Evolutionary conservation across 2,888 invertebrate genomes (phyloP).

Genomic region (Callyntrura sp.): DNA sequence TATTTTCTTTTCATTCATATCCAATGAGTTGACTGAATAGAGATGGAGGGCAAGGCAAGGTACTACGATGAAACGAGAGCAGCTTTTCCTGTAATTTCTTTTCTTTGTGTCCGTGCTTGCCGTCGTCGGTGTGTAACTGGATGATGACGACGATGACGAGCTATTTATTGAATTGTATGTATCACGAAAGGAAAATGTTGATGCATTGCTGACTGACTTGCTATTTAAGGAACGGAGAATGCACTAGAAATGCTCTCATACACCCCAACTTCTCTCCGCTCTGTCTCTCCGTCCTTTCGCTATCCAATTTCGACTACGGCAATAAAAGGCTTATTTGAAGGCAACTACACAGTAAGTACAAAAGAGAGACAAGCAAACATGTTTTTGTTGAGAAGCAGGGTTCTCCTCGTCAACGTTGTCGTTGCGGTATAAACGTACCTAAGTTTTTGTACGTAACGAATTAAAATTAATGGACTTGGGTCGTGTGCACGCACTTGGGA

Average conservation of each 20-base stretch:
- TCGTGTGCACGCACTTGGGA: slow-evolving; percentile 80
- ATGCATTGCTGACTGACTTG: slow-evolving; percentile 49
- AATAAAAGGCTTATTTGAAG: slow-evolving; percentile 73
- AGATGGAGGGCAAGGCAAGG: neutral
- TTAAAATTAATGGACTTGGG: slow-evolving; percentile 80
- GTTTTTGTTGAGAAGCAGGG: slow-evolving; percentile 52
- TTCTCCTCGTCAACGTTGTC: slow-evolving; percentile 41
- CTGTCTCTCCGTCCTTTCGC: slow-evolving; percentile 54
- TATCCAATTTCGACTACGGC: slow-evolving; percentile 63
- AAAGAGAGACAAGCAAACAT: slow-evolving; percentile 54
- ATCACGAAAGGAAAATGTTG: slow-evolving; percentile 60
- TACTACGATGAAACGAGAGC: no score
- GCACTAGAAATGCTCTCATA: slow-evolving; percentile 61
- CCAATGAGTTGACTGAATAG: slow-evolving; percentile 15
- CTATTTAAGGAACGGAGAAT: slow-evolving; percentile 32
- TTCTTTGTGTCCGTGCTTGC: neutral
- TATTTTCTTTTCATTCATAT: slow-evolving; percentile 54
- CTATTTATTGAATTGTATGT: slow-evolving; percentile 69
- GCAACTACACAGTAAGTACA: slow-evolving; percentile 39
- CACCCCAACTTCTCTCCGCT: slow-evolving; percentile 58
- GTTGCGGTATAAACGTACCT: slow-evolving; percentile 41
- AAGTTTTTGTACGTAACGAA: slow-evolving; percentile 68
- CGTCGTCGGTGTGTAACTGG: slow-evolving; percentile 22
- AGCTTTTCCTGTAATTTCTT: neutral
- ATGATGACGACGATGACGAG: slow-evolving; percentile 35